Evolutionary conservation across 30 jellyfish, hydroid and myxozoan species (phyloP).

Genomic region (Chrysaora quinquecirrha): DNA sequence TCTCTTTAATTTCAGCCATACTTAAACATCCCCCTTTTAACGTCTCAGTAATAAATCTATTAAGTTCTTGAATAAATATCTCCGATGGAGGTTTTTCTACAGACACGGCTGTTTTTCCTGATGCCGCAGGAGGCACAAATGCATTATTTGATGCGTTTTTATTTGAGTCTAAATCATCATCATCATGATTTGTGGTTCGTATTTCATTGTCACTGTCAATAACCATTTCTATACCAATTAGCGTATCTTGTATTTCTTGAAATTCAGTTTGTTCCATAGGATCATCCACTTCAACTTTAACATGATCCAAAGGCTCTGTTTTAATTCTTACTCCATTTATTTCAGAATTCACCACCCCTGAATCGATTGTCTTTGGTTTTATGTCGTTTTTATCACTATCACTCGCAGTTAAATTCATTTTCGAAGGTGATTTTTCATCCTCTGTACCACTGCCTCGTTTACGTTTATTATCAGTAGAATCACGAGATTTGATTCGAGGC

Average conservation of each 20-base stretch:
- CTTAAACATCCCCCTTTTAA: slow-evolving; percentile 76
- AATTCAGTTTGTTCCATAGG: slow-evolving; percentile 39
- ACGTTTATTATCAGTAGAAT: slow-evolving; percentile 29
- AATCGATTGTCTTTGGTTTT: neutral
- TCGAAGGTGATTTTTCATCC: slow-evolving; percentile 31
- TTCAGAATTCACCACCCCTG: neutral
- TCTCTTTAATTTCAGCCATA: slow-evolving; percentile 79
- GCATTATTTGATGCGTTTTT: slow-evolving; percentile 27
- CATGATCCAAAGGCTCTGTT: slow-evolving; percentile 19
- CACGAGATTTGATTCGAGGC: slow-evolving; percentile 46
- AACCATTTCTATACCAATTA: slow-evolving; percentile 24
- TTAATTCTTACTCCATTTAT: neutral
- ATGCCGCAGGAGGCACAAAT: slow-evolving; percentile 85
- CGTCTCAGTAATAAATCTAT: slow-evolving; percentile 70
- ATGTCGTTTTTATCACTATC: slow-evolving; percentile 7
- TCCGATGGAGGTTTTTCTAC: slow-evolving; percentile 86
- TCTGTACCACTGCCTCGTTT: slow-evolving; percentile 51
- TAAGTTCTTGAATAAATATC: slow-evolving; percentile 74
- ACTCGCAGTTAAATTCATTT: neutral
- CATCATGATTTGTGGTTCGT: neutral
- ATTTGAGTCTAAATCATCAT: slow-evolving; percentile 27
- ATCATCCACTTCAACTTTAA: slow-evolving; percentile 51
- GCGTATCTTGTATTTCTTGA: slow-evolving; percentile 25
- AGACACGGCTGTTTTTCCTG: slow-evolving; percentile 43
- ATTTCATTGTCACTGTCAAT: slow-evolving; percentile 45